A percentile compares a stretch with the other conserved stretches of the same genome.
These are phyloP conservation scores for Propithecus coquereli DNA, from an alignment of 2,113 vertebrate genomes.

Conservation along the genomic window DNA sequence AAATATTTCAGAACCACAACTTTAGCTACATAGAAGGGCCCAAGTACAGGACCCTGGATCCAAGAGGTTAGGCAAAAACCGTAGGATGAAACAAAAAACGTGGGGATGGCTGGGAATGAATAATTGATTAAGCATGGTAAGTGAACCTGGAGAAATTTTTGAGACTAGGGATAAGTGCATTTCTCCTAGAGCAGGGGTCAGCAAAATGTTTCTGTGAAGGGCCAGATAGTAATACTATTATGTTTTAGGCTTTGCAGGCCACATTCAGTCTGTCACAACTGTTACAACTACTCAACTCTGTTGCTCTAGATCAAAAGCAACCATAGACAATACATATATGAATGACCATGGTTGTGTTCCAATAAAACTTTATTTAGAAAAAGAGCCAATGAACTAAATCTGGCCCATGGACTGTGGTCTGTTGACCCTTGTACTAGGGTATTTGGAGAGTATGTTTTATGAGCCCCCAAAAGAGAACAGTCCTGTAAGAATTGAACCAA, in stretches of 20 bases:
- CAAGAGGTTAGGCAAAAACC: background rate
- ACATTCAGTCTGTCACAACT: background rate
- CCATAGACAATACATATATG: background rate
- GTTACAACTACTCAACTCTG: background rate
- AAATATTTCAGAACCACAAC: background rate
- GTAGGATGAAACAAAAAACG: background rate
- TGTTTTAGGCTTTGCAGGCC: background rate
- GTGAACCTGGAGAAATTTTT: background rate
- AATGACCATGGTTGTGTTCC: background rate
- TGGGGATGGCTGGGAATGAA: background rate
- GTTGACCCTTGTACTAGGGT: background rate
- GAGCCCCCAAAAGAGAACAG: background rate
- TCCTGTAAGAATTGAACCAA: background rate
- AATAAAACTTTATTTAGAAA: background rate
- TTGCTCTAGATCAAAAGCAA: background rate
- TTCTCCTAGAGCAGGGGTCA: background rate
- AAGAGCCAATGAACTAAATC: background rate
- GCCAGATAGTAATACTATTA: background rate
- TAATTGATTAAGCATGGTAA: background rate
- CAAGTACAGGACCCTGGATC: background rate
- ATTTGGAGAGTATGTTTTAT: background rate
- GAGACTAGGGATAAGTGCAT: background rate
- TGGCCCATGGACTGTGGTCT: background rate
- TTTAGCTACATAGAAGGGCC: background rate
- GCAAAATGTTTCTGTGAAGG: background rate